These are phyloP conservation scores for Lanius ludovicianus DNA, from an alignment of 2,113 vertebrate genomes.

Conservation along the genomic window DNA sequence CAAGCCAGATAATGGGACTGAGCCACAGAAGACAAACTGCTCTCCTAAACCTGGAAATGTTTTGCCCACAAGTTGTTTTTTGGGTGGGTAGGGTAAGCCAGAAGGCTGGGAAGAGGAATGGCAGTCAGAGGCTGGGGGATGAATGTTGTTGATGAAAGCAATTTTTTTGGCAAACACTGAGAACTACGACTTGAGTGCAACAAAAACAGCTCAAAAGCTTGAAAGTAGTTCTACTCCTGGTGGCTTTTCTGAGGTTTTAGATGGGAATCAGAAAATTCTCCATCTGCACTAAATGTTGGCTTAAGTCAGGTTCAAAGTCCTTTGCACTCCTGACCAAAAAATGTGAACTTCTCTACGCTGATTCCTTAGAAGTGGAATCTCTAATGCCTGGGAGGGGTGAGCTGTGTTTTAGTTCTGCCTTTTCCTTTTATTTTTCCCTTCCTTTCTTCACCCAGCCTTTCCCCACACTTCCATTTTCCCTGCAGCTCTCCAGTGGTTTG, in stretches of 20 bases:
- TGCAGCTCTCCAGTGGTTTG: not conserved
- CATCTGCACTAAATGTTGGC: not conserved
- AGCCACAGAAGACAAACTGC: not conserved
- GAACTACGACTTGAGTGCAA: not conserved
- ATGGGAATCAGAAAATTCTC: not conserved
- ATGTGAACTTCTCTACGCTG: accelerated
- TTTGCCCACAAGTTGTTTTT: not conserved
- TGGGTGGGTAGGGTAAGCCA: not conserved
- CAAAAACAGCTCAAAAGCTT: not conserved
- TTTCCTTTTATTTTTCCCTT: not conserved
- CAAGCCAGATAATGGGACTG: not conserved
- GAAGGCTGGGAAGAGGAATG: not conserved
- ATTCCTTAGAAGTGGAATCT: not conserved
- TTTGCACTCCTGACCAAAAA: not conserved
- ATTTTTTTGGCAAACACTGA: not conserved
- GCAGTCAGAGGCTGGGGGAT: not conserved
- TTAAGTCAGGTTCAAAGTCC: not conserved
- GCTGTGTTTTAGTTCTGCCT: not conserved
- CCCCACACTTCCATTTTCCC: not conserved
- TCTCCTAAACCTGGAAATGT: not conserved
- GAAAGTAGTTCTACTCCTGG: not conserved
- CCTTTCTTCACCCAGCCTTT: not conserved
- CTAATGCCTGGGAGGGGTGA: not conserved
- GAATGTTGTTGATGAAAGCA: not conserved
- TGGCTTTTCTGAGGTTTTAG: constrained; percentile 2